A percentile compares a stretch with the other conserved stretches of the same genome.
Evolutionary conservation across 1,140 invertebrate species (phyloP).

Genomic region (Latrodectus geometricus): DNA sequence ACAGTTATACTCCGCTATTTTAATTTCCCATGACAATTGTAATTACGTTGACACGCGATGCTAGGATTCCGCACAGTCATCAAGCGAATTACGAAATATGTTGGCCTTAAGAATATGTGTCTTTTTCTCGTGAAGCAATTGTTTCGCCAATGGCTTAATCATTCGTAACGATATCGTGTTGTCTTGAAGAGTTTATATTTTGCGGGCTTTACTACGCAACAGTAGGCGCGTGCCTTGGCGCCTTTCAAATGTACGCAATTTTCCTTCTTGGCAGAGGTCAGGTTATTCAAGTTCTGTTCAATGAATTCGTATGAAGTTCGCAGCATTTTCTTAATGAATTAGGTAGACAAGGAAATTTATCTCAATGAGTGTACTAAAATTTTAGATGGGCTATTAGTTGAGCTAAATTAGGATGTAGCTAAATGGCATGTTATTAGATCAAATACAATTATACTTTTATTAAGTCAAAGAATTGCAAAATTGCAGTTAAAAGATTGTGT

Average conservation of each 20-base stretch:
- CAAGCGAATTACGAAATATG: neutral
- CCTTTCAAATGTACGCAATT: neutral
- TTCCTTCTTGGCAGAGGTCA: no score
- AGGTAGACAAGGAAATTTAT: no score
- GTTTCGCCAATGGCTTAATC: conserved; percentile 10
- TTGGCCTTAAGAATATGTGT: neutral
- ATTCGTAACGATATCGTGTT: neutral
- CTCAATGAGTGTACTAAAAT: no score
- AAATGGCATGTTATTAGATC: no score
- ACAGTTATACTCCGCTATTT: neutral
- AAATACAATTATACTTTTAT: no score
- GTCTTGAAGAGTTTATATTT: neutral
- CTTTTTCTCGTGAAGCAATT: neutral
- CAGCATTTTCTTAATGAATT: no score
- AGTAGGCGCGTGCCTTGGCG: neutral
- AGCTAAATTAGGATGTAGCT: no score
- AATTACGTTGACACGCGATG: conserved; percentile 3
- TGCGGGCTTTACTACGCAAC: neutral
- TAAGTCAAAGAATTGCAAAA: no score
- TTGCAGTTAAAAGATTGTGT: no score
- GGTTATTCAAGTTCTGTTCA: no score
- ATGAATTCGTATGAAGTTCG: no score
- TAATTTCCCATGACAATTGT: neutral
- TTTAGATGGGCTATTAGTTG: no score
- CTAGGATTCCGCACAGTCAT: neutral